Percentiles rank a stretch among this genome's conserved stretches.
Conservation (phyloP, 2,797 vertebrate genomes). For the Sylvilagus floridanus region DNA sequence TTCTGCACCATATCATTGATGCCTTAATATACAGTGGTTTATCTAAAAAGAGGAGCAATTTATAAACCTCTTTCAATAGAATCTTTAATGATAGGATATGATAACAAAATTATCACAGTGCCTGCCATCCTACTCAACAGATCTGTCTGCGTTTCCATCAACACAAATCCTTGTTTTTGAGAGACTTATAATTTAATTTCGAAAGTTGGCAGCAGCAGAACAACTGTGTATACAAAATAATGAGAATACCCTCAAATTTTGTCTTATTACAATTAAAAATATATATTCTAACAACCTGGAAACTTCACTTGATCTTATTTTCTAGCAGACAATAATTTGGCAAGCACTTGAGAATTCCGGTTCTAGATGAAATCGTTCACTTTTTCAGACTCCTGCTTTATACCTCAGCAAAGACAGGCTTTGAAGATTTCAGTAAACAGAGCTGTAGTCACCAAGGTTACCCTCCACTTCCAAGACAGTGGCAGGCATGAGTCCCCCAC, state of each 20-base stretch:
- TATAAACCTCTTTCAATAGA: slow-evolving; percentile 99
- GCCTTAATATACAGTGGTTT: slow-evolving; percentile 93
- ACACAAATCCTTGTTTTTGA: slow-evolving; percentile 80
- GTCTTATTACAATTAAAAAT: slow-evolving; percentile 67
- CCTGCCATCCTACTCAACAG: slow-evolving; percentile 83
- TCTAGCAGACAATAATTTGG: slow-evolving; percentile 24
- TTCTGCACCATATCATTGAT: slow-evolving; percentile 93
- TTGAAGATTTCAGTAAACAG: neutral
- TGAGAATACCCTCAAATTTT: slow-evolving; percentile 51
- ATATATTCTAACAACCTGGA: slow-evolving; percentile 49
- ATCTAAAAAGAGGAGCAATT: slow-evolving; percentile 93
- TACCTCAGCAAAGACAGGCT: neutral
- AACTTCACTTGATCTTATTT: slow-evolving; percentile 45
- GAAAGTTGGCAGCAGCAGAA: slow-evolving; percentile 79
- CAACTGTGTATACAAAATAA: slow-evolving; percentile 65
- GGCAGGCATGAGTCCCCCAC: neutral
- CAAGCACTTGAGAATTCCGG: slow-evolving; percentile 32
- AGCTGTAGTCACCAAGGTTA: neutral
- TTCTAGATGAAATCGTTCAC: slow-evolving; percentile 17
- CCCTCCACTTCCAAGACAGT: neutral
- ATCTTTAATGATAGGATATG: slow-evolving; percentile 95
- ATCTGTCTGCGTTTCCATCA: slow-evolving; percentile 85
- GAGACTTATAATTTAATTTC: slow-evolving; percentile 79
- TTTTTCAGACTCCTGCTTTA: neutral
- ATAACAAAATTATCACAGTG: slow-evolving; percentile 90